A percentile compares a stretch with the other conserved stretches of the same genome.
Evolutionary conservation across 1,140 invertebrate genomes (phyloP).

Genomic region (Copidosoma floridanum): DNA sequence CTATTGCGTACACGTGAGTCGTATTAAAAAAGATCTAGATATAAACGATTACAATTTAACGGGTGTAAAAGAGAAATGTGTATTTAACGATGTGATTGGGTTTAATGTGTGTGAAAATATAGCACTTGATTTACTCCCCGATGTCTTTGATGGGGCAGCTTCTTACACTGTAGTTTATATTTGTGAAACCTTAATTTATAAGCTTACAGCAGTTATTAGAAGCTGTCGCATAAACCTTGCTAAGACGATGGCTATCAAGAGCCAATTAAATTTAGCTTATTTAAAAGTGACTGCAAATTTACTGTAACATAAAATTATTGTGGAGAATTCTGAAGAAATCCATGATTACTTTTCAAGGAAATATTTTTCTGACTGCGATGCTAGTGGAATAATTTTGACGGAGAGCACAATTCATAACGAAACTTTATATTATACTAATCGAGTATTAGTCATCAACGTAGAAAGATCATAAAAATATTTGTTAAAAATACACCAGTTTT

Average conservation of each 20-base stretch:
- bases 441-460: neutral
- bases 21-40: neutral
- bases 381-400: neutral
- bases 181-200: neutral
- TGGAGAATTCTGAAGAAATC: neutral
- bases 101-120: neutral
- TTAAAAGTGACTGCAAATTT: neutral
- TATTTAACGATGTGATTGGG: neutral
- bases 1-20: neutral
- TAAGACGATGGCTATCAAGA: no score
- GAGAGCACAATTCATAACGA: neutral
- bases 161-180: neutral
- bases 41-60: neutral
- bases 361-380: neutral
- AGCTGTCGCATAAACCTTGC: neutral
- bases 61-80: neutral
- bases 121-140: neutral
- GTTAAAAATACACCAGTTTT: neutral
- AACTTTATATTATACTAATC: neutral
- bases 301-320: neutral
- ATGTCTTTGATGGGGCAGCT: neutral
- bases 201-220: neutral
- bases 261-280: neutral
- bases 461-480: neutral
- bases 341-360: neutral